Percentiles rank a stretch among this genome's conserved stretches.
These are phyloP conservation scores for Lordiphosa stackelbergi DNA, from an alignment of 1,140 invertebrate species.

Conservation along the genomic window DNA sequence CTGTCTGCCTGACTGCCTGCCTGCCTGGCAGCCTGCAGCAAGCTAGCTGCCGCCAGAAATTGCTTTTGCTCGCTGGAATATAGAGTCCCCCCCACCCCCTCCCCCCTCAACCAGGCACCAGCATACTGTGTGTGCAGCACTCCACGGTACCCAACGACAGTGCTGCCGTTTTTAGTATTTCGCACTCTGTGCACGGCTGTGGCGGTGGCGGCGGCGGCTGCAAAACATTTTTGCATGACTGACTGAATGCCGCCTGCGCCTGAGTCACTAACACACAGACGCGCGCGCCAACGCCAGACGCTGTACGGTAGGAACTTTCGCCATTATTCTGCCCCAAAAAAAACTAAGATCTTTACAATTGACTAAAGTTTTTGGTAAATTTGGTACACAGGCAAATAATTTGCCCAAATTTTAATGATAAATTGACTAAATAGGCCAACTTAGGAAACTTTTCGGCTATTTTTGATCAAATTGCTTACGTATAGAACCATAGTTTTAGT, in stretches of 20 bases:
- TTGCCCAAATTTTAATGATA: no score
- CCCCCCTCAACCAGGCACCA: slow-evolving; percentile 7
- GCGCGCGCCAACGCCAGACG: slow-evolving; percentile 11
- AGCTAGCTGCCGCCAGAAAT: slow-evolving; percentile 65
- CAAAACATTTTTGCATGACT: slow-evolving; percentile 74
- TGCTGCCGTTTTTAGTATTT: slow-evolving; percentile 72
- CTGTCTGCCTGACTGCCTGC: slow-evolving; percentile 22
- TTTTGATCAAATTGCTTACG: no score
- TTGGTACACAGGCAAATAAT: no score
- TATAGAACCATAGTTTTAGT: no score
- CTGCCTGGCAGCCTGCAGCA: slow-evolving; percentile 31
- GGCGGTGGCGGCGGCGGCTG: slow-evolving; percentile 27
- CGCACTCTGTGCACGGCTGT: slow-evolving; percentile 60
- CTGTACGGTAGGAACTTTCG: slow-evolving; percentile 4
- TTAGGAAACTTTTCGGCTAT: no score
- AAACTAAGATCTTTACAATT: no score
- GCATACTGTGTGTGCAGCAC: slow-evolving; percentile 23
- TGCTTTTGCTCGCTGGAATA: slow-evolving; percentile 65
- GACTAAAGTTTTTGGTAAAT: no score
- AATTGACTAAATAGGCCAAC: no score
- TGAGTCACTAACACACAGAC: slow-evolving; percentile 63
- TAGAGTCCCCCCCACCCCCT: slow-evolving; percentile 32
- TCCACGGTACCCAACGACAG: slow-evolving; percentile 23
- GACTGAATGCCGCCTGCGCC: slow-evolving; percentile 59
- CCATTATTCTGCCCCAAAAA: no score